A percentile compares a stretch with the other conserved stretches of the same genome.
Evolutionary conservation across 2,113 vertebrate species (phyloP).

Genomic region (Rhinolophus sinicus): DNA sequence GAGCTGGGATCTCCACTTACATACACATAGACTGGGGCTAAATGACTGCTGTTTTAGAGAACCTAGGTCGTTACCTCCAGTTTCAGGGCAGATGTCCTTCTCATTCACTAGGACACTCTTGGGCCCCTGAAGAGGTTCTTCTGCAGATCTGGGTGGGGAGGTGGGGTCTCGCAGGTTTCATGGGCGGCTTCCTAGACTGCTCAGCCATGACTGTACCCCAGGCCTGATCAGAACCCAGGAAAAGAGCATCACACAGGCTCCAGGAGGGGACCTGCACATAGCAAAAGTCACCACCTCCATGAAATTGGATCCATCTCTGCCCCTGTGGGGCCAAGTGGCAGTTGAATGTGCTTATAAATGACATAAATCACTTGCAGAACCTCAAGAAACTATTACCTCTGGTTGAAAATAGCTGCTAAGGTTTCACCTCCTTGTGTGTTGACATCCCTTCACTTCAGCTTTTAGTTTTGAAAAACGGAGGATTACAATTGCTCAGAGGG

Average conservation of each 20-base stretch:
- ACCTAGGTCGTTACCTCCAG: background rate
- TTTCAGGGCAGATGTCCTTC: background rate
- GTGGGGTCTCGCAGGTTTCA: background rate
- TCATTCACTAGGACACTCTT: background rate
- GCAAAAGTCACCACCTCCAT: background rate
- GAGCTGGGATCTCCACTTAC: background rate
- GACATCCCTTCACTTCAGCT: conserved; percentile 1
- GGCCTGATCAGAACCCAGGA: background rate
- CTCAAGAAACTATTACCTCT: conserved; percentile 47
- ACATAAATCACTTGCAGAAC: conserved; percentile 61
- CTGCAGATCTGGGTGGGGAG: background rate
- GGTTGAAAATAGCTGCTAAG: conserved; percentile 58
- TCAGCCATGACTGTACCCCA: background rate
- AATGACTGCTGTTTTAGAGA: background rate
- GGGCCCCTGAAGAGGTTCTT: background rate
- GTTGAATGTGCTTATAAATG: conserved; percentile 22
- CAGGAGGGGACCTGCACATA: background rate
- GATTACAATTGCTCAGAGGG: conserved; percentile 11
- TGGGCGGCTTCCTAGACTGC: background rate
- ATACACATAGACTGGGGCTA: background rate
- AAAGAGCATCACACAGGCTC: background rate
- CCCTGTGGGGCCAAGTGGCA: background rate
- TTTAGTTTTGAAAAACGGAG: conserved; percentile 22
- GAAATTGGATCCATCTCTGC: conserved; percentile 51
- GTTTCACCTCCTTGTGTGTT: conserved; percentile 41